Base-by-base conservation (phyloP, 1,140 invertebrate species). In the Melanaphis sacchari region DNA sequence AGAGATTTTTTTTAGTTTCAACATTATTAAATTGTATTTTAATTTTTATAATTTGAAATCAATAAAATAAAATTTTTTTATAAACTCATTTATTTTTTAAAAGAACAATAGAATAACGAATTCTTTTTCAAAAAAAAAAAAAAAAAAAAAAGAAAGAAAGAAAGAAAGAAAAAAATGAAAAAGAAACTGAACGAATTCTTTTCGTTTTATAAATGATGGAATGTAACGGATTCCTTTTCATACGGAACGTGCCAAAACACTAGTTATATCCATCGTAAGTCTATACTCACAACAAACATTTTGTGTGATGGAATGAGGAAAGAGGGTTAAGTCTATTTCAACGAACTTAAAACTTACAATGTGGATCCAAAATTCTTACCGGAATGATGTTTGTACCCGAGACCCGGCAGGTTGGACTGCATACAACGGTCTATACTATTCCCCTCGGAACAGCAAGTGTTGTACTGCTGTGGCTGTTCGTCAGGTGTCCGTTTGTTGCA, bases 381-480 rank as follows among this genome's bases (percentile, higher is more conserved):
- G 66, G 91, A 93, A 94, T 87, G 76, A 46, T 84, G 89, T 82
- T 89, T 90, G 85, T 46, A 90, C 38, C 11, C 66, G 24, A 93
- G 87, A 76, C 93, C 85, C 6, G 94, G 94, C 21, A 94, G n/a
- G 2, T 59, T 49, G 43, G 94, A 93, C 76, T 94, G 94, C 24
- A 90, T 59, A 24, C 94, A 90, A 52, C 94, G 91, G 21, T 94
- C 94, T 43, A 88, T 93, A 46, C n/a, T 89, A 36, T 85, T 93
- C 52, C 87, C 88, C 2, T 94, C 90, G 3, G 91, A 93, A 43
- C 91, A 93, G 46, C 91, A 93, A 49, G 91, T 93, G 76, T 85
- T 93, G 26, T 46, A 22, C 38, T 76, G 82, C 36, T 90, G 84
- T 59, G 89, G 90, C 5, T 87, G 76, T 43, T 85, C 91, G 4